These are phyloP conservation scores for Pempheris klunzingeri DNA, from an alignment of 2,797 vertebrate genomes.

Conservation along the genomic window DNA sequence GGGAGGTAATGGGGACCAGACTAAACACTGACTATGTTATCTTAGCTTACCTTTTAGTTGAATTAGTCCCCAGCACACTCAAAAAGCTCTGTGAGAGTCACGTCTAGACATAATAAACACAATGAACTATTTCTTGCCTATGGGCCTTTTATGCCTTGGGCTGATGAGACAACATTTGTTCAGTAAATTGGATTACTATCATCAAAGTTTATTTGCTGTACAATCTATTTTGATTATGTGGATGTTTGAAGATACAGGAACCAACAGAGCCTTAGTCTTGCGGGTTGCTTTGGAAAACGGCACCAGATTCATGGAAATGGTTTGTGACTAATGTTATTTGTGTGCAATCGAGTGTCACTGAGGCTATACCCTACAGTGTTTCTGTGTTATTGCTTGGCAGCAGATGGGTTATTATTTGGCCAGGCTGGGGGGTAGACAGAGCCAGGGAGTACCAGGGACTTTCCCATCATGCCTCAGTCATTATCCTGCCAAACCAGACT, in stretches of 20 bases:
- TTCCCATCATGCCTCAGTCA: conserved; percentile 61
- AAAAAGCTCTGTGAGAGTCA: conserved; percentile 1
- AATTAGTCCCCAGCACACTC: conserved; percentile 16
- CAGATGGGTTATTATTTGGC: conserved; percentile 33
- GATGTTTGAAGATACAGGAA: not conserved
- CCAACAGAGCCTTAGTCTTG: not conserved
- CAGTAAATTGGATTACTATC: conserved; percentile 4
- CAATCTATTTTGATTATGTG: conserved; percentile 8
- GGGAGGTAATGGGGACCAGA: conserved; percentile 18
- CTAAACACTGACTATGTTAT: conserved; percentile 46
- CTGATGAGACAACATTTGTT: conserved; percentile 20
- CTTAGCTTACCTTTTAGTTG: conserved; percentile 28
- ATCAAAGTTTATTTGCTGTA: conserved; percentile 5
- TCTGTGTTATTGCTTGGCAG: conserved; percentile 45
- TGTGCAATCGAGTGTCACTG: conserved; percentile 19
- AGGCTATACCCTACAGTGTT: conserved; percentile 32
- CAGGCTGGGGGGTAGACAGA: conserved; percentile 9
- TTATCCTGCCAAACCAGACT: conserved; percentile 42
- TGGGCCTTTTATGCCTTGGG: not conserved
- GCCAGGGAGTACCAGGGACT: conserved; percentile 57
- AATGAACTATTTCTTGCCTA: not conserved
- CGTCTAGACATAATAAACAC: conserved; percentile 34
- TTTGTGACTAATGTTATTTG: conserved; percentile 42
- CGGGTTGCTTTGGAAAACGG: conserved; percentile 8
- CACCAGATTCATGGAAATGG: conserved; percentile 7